A percentile compares a stretch with the other conserved stretches of the same genome.
These are phyloP conservation scores for Peromyscus polionotus DNA, from an alignment of 2,113 vertebrate species.

Conservation along the genomic window DNA sequence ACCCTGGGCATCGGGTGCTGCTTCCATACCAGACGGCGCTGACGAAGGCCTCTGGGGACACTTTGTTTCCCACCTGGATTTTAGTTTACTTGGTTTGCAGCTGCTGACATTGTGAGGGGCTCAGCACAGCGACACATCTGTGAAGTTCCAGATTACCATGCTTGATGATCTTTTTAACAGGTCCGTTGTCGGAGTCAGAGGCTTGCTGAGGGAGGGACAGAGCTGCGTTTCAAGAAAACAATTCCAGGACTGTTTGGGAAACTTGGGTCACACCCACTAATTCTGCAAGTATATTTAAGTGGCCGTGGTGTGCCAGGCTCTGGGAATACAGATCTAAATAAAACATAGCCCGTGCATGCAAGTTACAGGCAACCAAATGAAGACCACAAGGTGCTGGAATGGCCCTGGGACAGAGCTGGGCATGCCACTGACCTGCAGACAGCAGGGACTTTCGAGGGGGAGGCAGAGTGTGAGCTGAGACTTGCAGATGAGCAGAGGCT, in stretches of 20 bases:
- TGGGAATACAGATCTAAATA: not conserved
- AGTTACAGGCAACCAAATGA: not conserved
- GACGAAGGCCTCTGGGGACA: not conserved
- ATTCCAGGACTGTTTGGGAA: not conserved
- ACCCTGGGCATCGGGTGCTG: accelerated
- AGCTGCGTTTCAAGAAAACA: conserved; percentile 10
- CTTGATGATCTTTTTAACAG: conserved; percentile 26
- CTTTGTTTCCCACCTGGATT: not conserved
- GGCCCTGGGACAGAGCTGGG: not conserved
- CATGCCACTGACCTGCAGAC: not conserved
- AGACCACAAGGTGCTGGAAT: not conserved
- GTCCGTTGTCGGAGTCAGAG: not conserved
- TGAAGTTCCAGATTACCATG: conserved; percentile 7
- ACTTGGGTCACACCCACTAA: not conserved
- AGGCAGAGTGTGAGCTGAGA: not conserved
- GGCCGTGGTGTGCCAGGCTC: not conserved
- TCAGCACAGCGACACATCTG: not conserved
- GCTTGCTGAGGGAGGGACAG: not conserved
- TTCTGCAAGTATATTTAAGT: conserved; percentile 1
- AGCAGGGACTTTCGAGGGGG: not conserved
- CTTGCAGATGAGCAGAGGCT: not conserved
- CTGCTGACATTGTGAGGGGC: not conserved
- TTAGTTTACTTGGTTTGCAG: conserved; percentile 56
- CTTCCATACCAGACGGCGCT: not conserved
- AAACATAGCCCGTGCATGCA: not conserved